Base-by-base conservation (phyloP, 2,888 invertebrate genomes). In the Calameuta idolon region DNA sequence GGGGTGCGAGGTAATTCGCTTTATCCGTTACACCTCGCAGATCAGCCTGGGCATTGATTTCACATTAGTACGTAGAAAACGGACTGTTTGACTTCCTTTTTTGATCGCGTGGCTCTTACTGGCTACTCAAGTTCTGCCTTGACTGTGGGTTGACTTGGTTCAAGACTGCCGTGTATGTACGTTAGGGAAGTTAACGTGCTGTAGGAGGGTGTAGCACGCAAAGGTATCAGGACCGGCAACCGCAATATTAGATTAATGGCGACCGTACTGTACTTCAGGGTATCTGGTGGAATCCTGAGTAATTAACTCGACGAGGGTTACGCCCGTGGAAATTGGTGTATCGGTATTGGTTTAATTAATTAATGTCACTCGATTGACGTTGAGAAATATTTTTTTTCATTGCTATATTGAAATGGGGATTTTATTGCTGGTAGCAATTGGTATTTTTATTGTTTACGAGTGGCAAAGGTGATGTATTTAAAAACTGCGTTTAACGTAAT, bases 211-310 rank as follows among this genome's bases (percentile, higher is more conserved):
- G 84, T 81, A 85, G 81, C 88, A 88, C 87, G 88, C 88, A 81
- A 88, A 83, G 81, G 81, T 83, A 84, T 85, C 88, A 86, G 87
- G 83, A 83, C 82, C 78, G 83, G 83, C 85, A 84, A 89, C 88
- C 89, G 86, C 89, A 89, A 87, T 87, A 87, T 88, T 89, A 85
- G 87, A 89, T 88, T 89, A 88, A 89, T 89, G 87, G 87, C 86
- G 83, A 85, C 85, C 85, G 83, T 85, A 86, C 84, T 86, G 85
- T 82, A 83, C 82, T 83, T 85, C 82, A 78, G 80, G 55, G 76
- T 78, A 33, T 78, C 77, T 40, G 69, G 15, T 75, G 78, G 76
- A 82, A 79, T 81, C 77, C 74, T 34, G 76, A 80, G 81, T 81
- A 85, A 85, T 82, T 80, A 80, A 79, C 75, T 81, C 78, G 12